Evolutionary conservation across 2,888 invertebrate species (phyloP), one percentile per base, ranked within the genome.

Genomic region (Heliconius ismenius): DNA sequence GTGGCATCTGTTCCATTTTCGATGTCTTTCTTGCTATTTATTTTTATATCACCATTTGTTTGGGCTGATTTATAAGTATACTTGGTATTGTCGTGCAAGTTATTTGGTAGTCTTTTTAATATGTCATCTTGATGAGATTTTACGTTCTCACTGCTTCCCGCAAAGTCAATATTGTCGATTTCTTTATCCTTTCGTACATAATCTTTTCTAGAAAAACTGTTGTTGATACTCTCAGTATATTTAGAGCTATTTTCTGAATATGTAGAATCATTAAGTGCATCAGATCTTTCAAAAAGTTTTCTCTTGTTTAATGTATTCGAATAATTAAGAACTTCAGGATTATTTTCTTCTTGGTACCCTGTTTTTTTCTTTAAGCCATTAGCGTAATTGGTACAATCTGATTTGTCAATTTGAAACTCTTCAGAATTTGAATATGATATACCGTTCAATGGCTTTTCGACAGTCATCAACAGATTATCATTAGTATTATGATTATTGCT

Each of bases 251-350:
- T 79, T 75, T 78, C 74, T 28, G 78, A 75, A 24, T 74, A 73
- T 49, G 28, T 68, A 86, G 84, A 82, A 54, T 84, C 84, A 70
- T 84, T 87, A 32, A 83, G 75, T 15, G 83, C 79, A 26, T 90
- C 89, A 49, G 84, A 83, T 78, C 88, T 91, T 86, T 93, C 92
- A 81, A 93, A 92, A 36, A 92, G 79, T 84, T 90, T 92, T 83
- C 89, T 88, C 85, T 91, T 94, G 76, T 85, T 91, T 73, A 92
- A 82, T 4, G 92, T 93, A 80, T 91, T 92, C 15, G 89, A 91
- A 81, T 82, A 88, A 77, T 82, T 88, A 26, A 26, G 62, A n/a
- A 84, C 88, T 58, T 92, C 90, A 67, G 85, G 78, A 82, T 89
- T 89, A 26, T 83, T 73, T 74, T 92, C 92, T 43, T 90, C 90